Evolutionary conservation across 2,797 vertebrate genomes (phyloP), one percentile per base, ranked within the genome.

Genomic region (Psittacula derbiana): DNA sequence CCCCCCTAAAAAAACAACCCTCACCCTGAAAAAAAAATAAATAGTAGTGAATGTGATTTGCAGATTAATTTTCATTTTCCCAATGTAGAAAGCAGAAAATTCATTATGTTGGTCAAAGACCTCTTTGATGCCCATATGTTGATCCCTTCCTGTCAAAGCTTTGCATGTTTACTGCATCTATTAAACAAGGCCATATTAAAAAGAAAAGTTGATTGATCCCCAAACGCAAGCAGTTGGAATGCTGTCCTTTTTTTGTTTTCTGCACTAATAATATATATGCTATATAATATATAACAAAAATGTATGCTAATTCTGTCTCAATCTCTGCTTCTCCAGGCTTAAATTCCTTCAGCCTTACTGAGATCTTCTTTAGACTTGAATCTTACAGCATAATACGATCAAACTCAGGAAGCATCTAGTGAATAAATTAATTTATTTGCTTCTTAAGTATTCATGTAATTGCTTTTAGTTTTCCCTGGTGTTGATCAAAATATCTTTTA

Each of bases 1-100:
- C 2, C 1, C 9, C 5, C 15, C 1, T 0, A 11, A 73, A 66
- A 81, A 72, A 12, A 33, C 24, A 84, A 27, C 9, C 2, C 4
- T 8, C 16, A 28, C 2, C 3, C 10, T 53, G 4, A 23, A 46
- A 40, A 58, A 58, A 57, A 43, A 38, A 50, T 10, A 19, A 65
- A 30, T 18, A 36, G 5, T 19, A 36, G 3, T 41, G 16, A 57
- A 44, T 33, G 40, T 8, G 1, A 33, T 67, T 43, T 30, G 11
- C 8, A 74, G 27, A 64, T 86, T 41, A 15, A 57, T 67, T 66
- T 85, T 49, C 43, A 31, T 75, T 67, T 84, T 65, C 20, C 10
- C 16, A 2, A 0, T 49, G 38, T 49, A 18, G 21, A 84, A 94
- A 72, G 11, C 4, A 90, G 46, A 58, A 74, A 53, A 50, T 28